Evolutionary conservation across 2,113 vertebrate species (phyloP).

Genomic region (Chaetops frenatus): DNA sequence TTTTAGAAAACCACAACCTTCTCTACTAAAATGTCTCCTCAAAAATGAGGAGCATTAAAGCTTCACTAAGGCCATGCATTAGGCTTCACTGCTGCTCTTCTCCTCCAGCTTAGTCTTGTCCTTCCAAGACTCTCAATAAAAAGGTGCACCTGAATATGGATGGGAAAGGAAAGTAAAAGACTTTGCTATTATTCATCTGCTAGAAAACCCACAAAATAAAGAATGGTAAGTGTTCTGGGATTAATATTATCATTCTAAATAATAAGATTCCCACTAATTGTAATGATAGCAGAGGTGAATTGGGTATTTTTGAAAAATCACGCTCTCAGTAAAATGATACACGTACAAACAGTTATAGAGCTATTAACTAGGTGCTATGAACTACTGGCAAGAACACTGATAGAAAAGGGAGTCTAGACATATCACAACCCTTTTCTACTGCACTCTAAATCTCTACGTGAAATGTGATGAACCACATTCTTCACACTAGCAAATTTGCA

Average conservation of each 20-base stretch:
- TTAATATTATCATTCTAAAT: not conserved
- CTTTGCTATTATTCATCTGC: not conserved
- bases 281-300: not conserved
- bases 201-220: not conserved
- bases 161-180: not conserved
- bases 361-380: not conserved
- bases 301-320: not conserved
- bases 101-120: not conserved
- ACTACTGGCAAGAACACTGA: not conserved
- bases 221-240: not conserved
- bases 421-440: not conserved
- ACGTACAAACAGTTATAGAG: not conserved
- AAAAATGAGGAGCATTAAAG: not conserved
- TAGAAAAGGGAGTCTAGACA: not conserved
- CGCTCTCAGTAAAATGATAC: accelerated
- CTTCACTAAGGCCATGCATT: not conserved
- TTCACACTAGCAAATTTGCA: not conserved
- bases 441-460: not conserved
- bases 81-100: not conserved
- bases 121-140: not conserved
- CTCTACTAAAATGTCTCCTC: not conserved
- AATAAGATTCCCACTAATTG: not conserved
- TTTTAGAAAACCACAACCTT: constrained; percentile 5
- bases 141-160: not conserved
- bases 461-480: not conserved